Conservation (phyloP, 2,797 vertebrate genomes). For the Sebastiscus albofasciatus region DNA sequence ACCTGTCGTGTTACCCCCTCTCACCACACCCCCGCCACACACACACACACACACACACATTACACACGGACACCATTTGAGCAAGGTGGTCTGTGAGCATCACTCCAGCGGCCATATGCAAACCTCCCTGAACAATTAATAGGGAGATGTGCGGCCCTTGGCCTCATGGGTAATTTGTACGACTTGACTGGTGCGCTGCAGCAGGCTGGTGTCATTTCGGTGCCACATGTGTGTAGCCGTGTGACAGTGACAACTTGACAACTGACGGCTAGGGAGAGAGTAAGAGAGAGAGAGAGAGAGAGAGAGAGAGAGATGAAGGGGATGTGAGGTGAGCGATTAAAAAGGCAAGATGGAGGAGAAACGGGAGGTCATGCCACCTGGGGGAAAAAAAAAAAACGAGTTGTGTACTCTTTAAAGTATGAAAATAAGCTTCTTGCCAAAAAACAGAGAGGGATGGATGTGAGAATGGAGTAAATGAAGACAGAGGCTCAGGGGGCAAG, state of each 20-base stretch:
- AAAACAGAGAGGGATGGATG: slow-evolving; percentile 4
- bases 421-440: slow-evolving; percentile 32
- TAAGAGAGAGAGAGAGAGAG: background rate
- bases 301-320: slow-evolving; percentile 13
- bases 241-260: slow-evolving; percentile 74
- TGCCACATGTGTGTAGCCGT: slow-evolving; percentile 68
- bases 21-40: slow-evolving; percentile 31
- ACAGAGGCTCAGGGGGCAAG: slow-evolving; percentile 54
- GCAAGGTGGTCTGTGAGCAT: slow-evolving; percentile 77
- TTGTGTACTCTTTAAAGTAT: slow-evolving; percentile 28
- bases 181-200: slow-evolving; percentile 61
- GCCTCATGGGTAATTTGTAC: slow-evolving; percentile 80
- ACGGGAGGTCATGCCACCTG: slow-evolving; percentile 15
- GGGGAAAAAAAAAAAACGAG: background rate
- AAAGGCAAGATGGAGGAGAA: slow-evolving; percentile 22
- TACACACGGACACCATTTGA: slow-evolving; percentile 54
- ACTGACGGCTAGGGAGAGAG: slow-evolving; percentile 54
- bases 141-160: slow-evolving; percentile 73
- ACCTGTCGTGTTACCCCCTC: slow-evolving; percentile 81
- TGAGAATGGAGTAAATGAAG: slow-evolving; percentile 51
- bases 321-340: slow-evolving; percentile 18
- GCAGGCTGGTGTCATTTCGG: slow-evolving; percentile 60
- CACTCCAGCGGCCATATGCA: slow-evolving; percentile 83
- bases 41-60: slow-evolving; percentile 40
- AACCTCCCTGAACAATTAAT: slow-evolving; percentile 85